Evolutionary conservation across 2,888 invertebrate genomes (phyloP), one percentile per base, ranked within the genome.

Genomic region (Epiblema foenella): DNA sequence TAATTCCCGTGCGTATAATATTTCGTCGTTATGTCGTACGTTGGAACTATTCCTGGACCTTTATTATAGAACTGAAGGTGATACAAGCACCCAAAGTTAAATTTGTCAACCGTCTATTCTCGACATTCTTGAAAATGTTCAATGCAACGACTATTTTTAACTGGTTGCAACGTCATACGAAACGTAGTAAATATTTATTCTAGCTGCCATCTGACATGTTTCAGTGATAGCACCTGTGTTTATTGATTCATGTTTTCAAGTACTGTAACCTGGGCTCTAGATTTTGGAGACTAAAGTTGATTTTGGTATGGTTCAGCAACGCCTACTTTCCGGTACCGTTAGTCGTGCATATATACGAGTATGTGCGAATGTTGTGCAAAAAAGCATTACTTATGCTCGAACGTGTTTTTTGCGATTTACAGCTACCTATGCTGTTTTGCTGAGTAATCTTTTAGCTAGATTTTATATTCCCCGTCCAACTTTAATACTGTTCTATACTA

Each of bases 31-130:
- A n/a, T 87, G 88, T 85, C 78, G 67, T 78, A 77, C 77, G 77
- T 83, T 81, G 69, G 78, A 68, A 84, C 88, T 92, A 91, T 91
- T 91, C 85, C 81, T 85, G 84, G 79, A 80, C 79, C 83, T 71
- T 88, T 90, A 90, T 89, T 89, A 87, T 84, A 84, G 79, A 83
- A 83, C 83, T 83, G 92, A 93, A 93, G 93, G 91, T 91, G 87
- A 91, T 89, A 84, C 86, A 85, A 84, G 86, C 85, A 81, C 81
- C 84, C 84, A 76, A 81, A 81, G 87, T 88, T 92, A 91, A 87
- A 85, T 89, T 87, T 86, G 89, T 90, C 89, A 80, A 85, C 75
- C 74, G 77, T 82, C 83, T 91, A 92, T 91, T 93, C 91, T 88
- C 72, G 83, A 85, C 81, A 83, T 81, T 84, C 82, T 83, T 83